A percentile compares a stretch with the other conserved stretches of the same genome.
Evolutionary conservation across 2,888 invertebrate species (phyloP).

Genomic region (Drosophila sordidula): DNA sequence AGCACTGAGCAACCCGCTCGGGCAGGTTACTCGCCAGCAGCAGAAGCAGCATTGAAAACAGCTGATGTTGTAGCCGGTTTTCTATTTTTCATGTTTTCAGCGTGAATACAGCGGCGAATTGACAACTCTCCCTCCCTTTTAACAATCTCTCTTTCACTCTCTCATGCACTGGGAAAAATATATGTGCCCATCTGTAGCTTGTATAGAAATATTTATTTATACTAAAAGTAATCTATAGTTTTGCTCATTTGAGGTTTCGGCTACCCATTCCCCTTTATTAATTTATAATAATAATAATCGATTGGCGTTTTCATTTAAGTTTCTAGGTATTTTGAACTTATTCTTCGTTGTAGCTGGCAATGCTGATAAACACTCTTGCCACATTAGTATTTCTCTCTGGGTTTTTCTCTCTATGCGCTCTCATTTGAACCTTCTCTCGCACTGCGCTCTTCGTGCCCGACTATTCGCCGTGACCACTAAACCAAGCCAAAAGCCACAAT

Average conservation of each 20-base stretch:
- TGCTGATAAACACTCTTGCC: background rate
- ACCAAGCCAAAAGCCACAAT: background rate
- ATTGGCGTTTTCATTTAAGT: too few relatives aligned
- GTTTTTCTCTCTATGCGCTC: background rate
- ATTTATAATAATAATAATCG: background rate
- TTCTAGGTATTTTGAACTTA: too few relatives aligned
- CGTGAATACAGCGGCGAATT: conserved; percentile 48
- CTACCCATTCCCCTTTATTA: background rate
- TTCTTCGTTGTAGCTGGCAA: conserved; percentile 6
- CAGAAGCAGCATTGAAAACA: conserved; percentile 46
- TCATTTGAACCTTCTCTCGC: background rate
- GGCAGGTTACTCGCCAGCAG: conserved; percentile 48
- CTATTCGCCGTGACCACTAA: conserved; percentile 48
- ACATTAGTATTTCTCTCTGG: background rate
- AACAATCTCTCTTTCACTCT: conserved; percentile 1
- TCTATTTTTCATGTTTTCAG: conserved; percentile 35
- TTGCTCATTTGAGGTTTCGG: too few relatives aligned
- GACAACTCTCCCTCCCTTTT: conserved; percentile 2
- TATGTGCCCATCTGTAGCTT: too few relatives aligned
- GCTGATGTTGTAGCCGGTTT: conserved; percentile 70
- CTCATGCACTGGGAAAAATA: conserved; percentile 18
- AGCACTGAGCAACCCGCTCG: conserved; percentile 16
- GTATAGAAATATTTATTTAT: background rate
- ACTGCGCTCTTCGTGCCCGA: conserved; percentile 5
- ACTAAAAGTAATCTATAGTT: background rate